These are phyloP conservation scores for Emydoidea blandingii DNA, from an alignment of 2,797 vertebrate species.

Conservation along the genomic window DNA sequence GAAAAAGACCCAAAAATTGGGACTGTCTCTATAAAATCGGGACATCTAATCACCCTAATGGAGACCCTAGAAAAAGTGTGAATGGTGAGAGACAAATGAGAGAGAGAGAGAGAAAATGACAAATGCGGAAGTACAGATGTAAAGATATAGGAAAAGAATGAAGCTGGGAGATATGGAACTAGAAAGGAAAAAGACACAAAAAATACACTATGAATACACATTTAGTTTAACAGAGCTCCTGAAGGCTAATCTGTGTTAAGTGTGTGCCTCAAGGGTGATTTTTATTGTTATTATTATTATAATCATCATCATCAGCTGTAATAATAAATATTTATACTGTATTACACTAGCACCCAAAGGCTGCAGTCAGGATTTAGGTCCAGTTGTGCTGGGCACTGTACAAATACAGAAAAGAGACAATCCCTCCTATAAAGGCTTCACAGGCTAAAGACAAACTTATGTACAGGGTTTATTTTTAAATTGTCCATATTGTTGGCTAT, in stretches of 20 bases:
- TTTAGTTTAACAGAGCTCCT: not conserved
- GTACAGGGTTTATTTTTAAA: not conserved
- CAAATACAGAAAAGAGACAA: not conserved
- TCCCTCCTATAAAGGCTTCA: not conserved
- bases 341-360: not conserved
- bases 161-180: not conserved
- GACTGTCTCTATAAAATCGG: too few relatives aligned
- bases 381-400: not conserved
- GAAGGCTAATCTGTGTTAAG: not conserved
- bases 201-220: not conserved
- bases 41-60: too few relatives aligned
- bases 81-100: not conserved
- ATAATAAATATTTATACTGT: too few relatives aligned
- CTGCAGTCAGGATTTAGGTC: not conserved
- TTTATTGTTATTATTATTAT: too few relatives aligned
- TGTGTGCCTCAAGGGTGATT: not conserved
- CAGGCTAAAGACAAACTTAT: not conserved
- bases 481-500: not conserved
- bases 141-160: not conserved
- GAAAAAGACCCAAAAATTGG: too few relatives aligned
- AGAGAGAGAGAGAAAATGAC: not conserved
- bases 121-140: not conserved
- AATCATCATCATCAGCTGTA: too few relatives aligned
- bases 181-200: not conserved
- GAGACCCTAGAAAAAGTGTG: too few relatives aligned